Evolutionary conservation across 2,113 vertebrate species (phyloP), one percentile per base, ranked within the genome.

Genomic region (Chinchilla lanigera): DNA sequence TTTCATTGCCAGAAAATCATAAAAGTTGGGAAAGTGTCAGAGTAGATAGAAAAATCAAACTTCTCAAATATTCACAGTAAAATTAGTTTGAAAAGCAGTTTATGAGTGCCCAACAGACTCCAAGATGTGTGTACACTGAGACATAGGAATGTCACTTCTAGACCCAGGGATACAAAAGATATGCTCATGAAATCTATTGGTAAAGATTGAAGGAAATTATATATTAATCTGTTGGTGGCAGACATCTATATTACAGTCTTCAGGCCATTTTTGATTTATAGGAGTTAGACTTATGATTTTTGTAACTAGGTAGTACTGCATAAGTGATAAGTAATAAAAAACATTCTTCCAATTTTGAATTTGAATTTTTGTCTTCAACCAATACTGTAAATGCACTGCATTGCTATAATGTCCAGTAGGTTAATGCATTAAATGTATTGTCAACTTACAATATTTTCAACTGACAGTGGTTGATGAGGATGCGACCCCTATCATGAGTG

Each of bases 21-120:
- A 81, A 28, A 60, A 80, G 19, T 61, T 63, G 58, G n/a, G 61
- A 4, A 86, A 90, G 6, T 83, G 30, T 61, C 38, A 81, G 7
- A 78, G 4, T 28, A 78, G 80, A 24, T 84, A 47, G 17, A 80
- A 71, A 83, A 87, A 41, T 84, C 12, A 47, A 22, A 71, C 71
- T 83, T 87, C 56, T 75, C 67, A 88, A 87, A 91, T 2, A 30
- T 0, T 83, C 26, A 67, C 26, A 58, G 19, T 82, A 52, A 86
- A 83, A 84, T 88, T 71, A 77, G 47, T 83, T 83, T 77, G 67
- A 3, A 90, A 78, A 94, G 22, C 30, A 44, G 58, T 93, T 78
- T 58, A 60, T 56, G 30, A 52, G 5, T 61, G 2, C 78, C 47
- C 86, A 50, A 75, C 14, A 44, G 71, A 93, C 33, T 26, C 78